Evolutionary conservation across 2,888 invertebrate species (phyloP), one percentile per base, ranked within the genome.

Genomic region (Didymodactylos carnosus): DNA sequence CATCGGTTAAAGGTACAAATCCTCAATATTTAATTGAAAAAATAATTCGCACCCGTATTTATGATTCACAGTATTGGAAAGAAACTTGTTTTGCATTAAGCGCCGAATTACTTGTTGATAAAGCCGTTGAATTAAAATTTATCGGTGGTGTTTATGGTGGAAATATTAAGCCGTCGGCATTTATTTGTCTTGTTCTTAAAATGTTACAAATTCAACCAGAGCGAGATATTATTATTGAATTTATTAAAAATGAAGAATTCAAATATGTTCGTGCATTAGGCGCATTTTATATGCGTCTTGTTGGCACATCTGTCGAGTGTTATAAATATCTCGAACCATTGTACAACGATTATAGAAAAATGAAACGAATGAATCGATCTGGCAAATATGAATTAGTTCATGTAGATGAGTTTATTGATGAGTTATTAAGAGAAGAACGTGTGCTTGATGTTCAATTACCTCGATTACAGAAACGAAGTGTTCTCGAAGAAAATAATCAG

Each of bases 161-260:
- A 27, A 98, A 97, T 82, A 91, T 97, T 69, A 95, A 94, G 81
- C 94, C 95, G 2, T 92, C 94, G 13, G 95, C 95, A 46, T 97
- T 97, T 82, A 85, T 97, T 19, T 97, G 95, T 84, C 87, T 97
- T 73, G 89, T 91, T 27, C 85, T 95, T 23, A 97, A 97, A 87
- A 94, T 97, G 94, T 86, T 97, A 35, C 98, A 98, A 86, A 97
- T 98, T 80, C 98, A 98, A 84, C 98, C 98, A 19, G 97, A 98
- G 82, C 98, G 98, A 83, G 98, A 98, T 80, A 98, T 99, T 79
- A 91, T 98, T 5, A 92, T 98, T 0, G 98, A 99, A 82, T 98
- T 98, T 81, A 97, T 99, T 76, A 92, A 94, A 82, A 97, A 98
- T 81, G 95, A 97, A 82, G 95, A 98, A 81, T 98, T 94, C 81